phyloP scores from a whole-genome alignment of 2,113 vertebrate genomes.

The Garra rufa region DNA sequence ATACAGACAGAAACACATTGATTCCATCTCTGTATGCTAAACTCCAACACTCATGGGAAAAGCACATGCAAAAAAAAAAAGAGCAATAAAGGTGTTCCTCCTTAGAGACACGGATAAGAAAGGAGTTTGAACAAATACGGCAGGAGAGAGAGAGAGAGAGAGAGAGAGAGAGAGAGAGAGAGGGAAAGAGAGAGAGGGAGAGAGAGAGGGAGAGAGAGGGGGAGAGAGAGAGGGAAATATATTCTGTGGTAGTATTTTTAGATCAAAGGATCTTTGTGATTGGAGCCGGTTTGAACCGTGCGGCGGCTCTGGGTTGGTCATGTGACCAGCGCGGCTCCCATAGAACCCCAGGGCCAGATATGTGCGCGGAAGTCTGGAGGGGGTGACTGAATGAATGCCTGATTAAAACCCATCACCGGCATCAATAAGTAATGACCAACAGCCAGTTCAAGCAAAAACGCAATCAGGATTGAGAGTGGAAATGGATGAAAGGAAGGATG shows the following conservation, averaged over 20 bases:
- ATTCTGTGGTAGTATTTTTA: slow-evolving; percentile 58
- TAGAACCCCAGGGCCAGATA: slow-evolving; percentile 30
- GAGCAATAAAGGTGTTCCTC: slow-evolving; percentile 44
- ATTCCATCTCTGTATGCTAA: slow-evolving; percentile 32
- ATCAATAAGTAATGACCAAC: slow-evolving; percentile 60
- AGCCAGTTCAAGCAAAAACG: slow-evolving; percentile 54
- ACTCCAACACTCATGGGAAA: not conserved
- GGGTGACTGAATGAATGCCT: slow-evolving; percentile 54
- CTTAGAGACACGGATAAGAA: slow-evolving; percentile 33
- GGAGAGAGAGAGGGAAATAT: not conserved
- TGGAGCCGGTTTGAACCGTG: slow-evolving; percentile 24
- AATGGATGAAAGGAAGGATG: not conserved
- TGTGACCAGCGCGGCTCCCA: slow-evolving; percentile 35
- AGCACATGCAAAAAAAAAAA: not conserved
- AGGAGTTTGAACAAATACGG: not conserved
- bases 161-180: too few species aligned
- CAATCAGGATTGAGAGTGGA: slow-evolving; percentile 51
- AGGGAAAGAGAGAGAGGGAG: not conserved
- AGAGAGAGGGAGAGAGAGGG: slow-evolving; percentile 13
- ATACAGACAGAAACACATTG: slow-evolving; percentile 22
- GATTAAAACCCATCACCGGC: slow-evolving; percentile 59
- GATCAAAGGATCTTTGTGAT: slow-evolving; percentile 53
- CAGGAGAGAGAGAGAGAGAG: not conserved
- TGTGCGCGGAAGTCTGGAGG: slow-evolving; percentile 18
- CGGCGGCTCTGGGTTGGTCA: slow-evolving; percentile 37